Percentiles rank a stretch among this genome's conserved stretches.
phyloP scores from a whole-genome alignment of 2,888 invertebrate species.

The Hirtodrosophila cameraria region DNA sequence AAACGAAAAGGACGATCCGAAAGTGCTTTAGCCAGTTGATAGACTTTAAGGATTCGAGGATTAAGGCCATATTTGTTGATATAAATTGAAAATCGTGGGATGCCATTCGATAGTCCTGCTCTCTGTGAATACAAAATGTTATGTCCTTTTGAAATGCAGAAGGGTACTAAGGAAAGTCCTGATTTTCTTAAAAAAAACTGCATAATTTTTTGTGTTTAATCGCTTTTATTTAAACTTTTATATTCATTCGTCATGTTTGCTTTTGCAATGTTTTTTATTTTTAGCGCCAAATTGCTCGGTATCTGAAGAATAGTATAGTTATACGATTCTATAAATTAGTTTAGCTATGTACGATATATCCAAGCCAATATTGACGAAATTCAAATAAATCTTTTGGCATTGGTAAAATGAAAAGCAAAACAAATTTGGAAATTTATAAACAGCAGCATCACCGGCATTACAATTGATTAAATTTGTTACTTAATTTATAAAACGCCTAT shows the following conservation, averaged over 20 bases:
- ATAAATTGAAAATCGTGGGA: no score
- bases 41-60: no score
- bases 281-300: constrained; percentile 44
- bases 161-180: no score
- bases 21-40: no score
- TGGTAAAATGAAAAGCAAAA: constrained; percentile 56
- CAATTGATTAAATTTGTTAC: constrained; percentile 41
- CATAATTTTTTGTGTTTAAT: constrained; percentile 54
- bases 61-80: no score
- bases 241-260: constrained; percentile 76
- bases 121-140: no score
- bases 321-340: constrained; percentile 51
- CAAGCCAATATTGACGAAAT: constrained; percentile 45
- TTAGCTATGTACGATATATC: constrained; percentile 42
- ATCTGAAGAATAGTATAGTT: constrained; percentile 42
- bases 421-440: constrained; percentile 25
- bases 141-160: no score
- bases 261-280: constrained; percentile 31
- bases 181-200: constrained; percentile 3
- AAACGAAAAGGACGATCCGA: no score
- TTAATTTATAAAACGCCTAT: constrained; percentile 49
- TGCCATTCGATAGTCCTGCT: no score
- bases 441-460: constrained; percentile 64
- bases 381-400: constrained; percentile 60
- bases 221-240: constrained; percentile 74